Evolutionary conservation across 2,797 vertebrate species (phyloP), one percentile per base, ranked within the genome.

Genomic region (Poecilia gillii): DNA sequence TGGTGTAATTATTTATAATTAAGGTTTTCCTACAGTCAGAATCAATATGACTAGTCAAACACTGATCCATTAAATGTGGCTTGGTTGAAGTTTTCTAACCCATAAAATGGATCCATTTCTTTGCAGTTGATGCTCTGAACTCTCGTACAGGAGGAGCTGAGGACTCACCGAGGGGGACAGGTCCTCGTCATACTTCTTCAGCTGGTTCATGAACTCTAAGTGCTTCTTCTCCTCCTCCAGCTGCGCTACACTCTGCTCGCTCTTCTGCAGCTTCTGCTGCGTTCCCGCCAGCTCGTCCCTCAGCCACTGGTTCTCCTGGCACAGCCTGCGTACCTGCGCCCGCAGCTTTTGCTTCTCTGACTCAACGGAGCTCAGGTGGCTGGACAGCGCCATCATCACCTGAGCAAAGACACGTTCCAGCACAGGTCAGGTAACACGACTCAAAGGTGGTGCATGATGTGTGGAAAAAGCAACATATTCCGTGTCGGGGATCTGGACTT

Each of bases 221-320:
- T 99, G 98, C 75, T 99, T 99, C 94, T 99, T 99, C 90, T 99
- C 98, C 91, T 99, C 98, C 93, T 99, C 98, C 80, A 99, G 96
- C 92, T 99, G 98, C 2, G 98, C 98, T 88, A 99, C 98, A 0
- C 95, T 98, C 90, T 99, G 98, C 59, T 99, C 98, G 2, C 98
- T 99, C 78, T 95, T 97, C 95, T 99, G 98, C 73, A 99, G 96
- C 78, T 99, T 98, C 94, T 99, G 98, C 94, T 99, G 98, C 0
- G 98, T 99, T 80, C 97, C 97, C 0, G 98, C 98, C 81, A 99
- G 95, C 88, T 99, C 98, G 0, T 99, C 98, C 0, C 98, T 93
- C 79, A 99, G 96, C 98, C 98, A 99, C 94, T 99, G 97, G 95
- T 99, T 99, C 94, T 99, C 98, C 95, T 99, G 98, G 89, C 98